Evolutionary conservation across 2,113 vertebrate genomes (phyloP).

Genomic region (Colossoma macropomum): DNA sequence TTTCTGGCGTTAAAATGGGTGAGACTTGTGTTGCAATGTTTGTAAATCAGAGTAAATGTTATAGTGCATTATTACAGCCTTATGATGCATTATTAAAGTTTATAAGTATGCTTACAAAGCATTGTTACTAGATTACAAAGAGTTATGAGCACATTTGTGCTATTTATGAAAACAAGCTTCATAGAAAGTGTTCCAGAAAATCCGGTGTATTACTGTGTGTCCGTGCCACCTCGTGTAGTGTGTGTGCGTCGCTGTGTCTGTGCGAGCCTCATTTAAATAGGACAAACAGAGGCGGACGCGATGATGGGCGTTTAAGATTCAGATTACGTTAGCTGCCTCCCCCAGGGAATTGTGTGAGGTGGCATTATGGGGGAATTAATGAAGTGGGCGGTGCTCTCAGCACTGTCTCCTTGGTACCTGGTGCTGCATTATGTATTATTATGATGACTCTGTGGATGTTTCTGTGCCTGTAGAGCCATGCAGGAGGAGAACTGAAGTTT

Average conservation of each 20-base stretch:
- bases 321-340: conserved; percentile 74
- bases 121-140: too few relatives aligned
- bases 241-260: neutral
- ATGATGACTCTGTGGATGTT: conserved; percentile 64
- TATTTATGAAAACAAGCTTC: too few relatives aligned
- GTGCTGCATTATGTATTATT: conserved; percentile 75
- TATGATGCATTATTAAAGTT: too few relatives aligned
- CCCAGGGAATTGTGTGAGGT: conserved; percentile 68
- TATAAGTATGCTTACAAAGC: too few relatives aligned
- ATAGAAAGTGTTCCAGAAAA: too few relatives aligned
- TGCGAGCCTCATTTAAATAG: conserved; percentile 12
- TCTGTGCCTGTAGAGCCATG: conserved; percentile 43
- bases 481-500: neutral
- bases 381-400: conserved; percentile 73
- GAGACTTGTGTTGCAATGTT: too few relatives aligned
- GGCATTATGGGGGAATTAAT: conserved; percentile 79
- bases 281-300: conserved; percentile 70
- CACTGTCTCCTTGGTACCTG: conserved; percentile 64
- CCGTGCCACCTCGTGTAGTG: neutral
- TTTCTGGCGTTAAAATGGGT: too few relatives aligned
- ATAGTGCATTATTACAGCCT: too few relatives aligned
- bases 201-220: too few relatives aligned
- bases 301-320: conserved; percentile 71
- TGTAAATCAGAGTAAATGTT: too few relatives aligned
- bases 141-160: too few relatives aligned